These are phyloP conservation scores for Okapia johnstoni DNA, from an alignment of 2,113 vertebrate genomes.

Conservation along the genomic window DNA sequence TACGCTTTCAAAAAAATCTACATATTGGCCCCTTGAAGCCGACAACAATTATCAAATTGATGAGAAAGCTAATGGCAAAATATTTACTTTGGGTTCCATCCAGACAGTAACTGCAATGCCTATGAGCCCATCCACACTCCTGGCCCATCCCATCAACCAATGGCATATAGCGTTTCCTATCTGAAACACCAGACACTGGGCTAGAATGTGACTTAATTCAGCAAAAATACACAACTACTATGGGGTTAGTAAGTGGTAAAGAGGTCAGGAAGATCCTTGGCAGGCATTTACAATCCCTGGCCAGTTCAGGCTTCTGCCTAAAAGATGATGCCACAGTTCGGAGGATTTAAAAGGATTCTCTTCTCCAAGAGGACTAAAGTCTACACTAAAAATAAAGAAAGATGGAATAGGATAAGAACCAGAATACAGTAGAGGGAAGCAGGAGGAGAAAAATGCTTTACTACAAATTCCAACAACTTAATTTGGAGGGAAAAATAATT, in stretches of 20 bases:
- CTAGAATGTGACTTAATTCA: constrained; percentile 30
- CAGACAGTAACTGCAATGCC: constrained; percentile 20
- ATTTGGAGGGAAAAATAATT: neutral
- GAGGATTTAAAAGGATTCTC: neutral
- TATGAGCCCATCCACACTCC: neutral
- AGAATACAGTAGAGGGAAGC: neutral
- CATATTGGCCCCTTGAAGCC: constrained; percentile 3
- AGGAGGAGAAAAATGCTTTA: constrained; percentile 14
- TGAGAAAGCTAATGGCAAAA: constrained; percentile 47
- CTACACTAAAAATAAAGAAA: constrained; percentile 26
- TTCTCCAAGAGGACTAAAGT: neutral
- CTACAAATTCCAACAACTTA: constrained; percentile 29
- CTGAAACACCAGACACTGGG: neutral
- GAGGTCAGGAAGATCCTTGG: constrained; percentile 2
- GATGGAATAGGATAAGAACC: neutral
- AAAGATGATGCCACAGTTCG: constrained; percentile 1
- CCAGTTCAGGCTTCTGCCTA: constrained; percentile 5
- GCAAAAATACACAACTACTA: constrained; percentile 34
- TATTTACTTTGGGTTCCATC: constrained; percentile 42
- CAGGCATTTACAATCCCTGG: neutral
- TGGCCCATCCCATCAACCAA: neutral
- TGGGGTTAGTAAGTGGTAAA: neutral
- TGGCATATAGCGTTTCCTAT: constrained; percentile 26
- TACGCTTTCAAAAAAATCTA: neutral
- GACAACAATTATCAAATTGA: constrained; percentile 16